Conservation (phyloP, 2,888 invertebrate species). For the Arge pagana region DNA sequence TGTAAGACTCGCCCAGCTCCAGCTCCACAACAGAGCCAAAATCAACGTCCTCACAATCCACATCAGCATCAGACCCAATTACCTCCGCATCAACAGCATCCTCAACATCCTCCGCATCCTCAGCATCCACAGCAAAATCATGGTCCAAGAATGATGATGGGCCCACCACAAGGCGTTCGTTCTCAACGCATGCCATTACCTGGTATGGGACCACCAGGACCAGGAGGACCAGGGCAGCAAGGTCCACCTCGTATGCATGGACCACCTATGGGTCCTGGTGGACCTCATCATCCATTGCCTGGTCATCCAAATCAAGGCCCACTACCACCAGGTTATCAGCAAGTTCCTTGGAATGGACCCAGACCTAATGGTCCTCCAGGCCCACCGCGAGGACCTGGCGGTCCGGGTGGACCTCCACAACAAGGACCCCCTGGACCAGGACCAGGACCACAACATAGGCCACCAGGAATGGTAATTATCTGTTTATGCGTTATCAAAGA, state of each 20-base stretch:
- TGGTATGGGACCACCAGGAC: constrained; percentile 62
- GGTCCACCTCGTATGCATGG: constrained; percentile 60
- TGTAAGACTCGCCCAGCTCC: constrained; percentile 88
- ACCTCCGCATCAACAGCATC: constrained; percentile 60
- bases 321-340: constrained; percentile 66
- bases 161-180: constrained; percentile 60
- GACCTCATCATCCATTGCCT: constrained; percentile 63
- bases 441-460: constrained; percentile 62
- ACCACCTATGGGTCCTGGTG: constrained; percentile 62
- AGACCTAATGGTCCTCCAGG: constrained; percentile 64
- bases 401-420: constrained; percentile 67
- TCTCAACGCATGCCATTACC: constrained; percentile 53
- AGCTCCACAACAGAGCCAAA: constrained; percentile 67
- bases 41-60: constrained; percentile 64
- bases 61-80: constrained; percentile 60
- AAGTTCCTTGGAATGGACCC: constrained; percentile 64
- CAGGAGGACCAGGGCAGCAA: constrained; percentile 60
- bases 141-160: constrained; percentile 65
- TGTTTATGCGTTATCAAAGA: constrained; percentile 10
- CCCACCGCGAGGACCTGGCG: constrained; percentile 61
- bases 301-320: constrained; percentile 63
- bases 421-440: constrained; percentile 63
- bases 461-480: constrained; percentile 63
- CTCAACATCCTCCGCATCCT: constrained; percentile 59
- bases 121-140: constrained; percentile 61